Evolutionary conservation across 2,113 vertebrate genomes (phyloP).

Genomic region (Camelus dromedarius): DNA sequence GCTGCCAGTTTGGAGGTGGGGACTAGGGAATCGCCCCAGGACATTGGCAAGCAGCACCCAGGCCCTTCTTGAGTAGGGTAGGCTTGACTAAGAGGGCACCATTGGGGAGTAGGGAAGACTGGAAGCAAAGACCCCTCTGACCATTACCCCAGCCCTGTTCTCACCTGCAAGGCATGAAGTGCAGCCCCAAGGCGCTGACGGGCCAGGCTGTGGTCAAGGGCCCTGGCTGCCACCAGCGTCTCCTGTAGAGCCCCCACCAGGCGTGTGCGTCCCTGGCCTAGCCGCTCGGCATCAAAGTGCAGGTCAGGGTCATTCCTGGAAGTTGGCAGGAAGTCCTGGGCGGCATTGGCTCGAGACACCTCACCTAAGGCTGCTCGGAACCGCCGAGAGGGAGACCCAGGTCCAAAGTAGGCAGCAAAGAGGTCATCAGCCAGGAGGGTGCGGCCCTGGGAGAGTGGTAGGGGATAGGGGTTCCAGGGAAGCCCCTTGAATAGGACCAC

Average conservation of each 20-base stretch:
- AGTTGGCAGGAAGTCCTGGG: conserved; percentile 90
- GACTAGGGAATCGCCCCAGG: background rate
- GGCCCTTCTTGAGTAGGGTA: background rate
- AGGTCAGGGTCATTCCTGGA: conserved; percentile 89
- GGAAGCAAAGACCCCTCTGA: background rate
- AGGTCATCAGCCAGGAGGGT: conserved; percentile 79
- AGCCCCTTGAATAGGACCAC: background rate
- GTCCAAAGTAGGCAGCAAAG: conserved; percentile 81
- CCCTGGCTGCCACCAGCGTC: conserved; percentile 82
- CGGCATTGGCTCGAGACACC: conserved; percentile 90
- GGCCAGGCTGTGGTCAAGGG: conserved; percentile 88
- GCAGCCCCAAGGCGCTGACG: conserved; percentile 89
- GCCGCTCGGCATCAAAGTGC: conserved; percentile 92
- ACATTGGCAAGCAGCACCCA: background rate
- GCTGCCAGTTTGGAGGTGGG: background rate
- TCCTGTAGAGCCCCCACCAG: conserved; percentile 86
- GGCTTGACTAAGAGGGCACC: background rate
- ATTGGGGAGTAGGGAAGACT: background rate
- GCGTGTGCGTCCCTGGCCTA: conserved; percentile 81
- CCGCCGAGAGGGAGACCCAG: conserved; percentile 85
- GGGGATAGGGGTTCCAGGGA: background rate
- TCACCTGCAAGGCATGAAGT: conserved; percentile 92
- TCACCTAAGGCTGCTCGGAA: conserved; percentile 91
- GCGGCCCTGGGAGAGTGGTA: conserved; percentile 65
- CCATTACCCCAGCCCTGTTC: background rate